phyloP scores from a whole-genome alignment of 2,888 invertebrate genomes.

The Coenonympha arcania region DNA sequence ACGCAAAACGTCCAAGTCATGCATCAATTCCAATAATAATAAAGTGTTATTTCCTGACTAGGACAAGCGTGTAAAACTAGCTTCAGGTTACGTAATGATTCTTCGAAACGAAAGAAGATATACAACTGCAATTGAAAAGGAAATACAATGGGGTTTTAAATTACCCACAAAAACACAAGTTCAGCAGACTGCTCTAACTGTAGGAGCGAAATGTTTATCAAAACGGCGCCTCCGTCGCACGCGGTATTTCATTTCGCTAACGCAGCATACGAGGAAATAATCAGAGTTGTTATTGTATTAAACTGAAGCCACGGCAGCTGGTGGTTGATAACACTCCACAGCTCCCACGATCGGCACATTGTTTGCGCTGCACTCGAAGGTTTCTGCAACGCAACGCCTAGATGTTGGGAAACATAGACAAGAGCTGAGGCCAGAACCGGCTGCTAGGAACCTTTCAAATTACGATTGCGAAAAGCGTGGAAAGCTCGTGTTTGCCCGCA shows the following conservation, averaged over 20 bases:
- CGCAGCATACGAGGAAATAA: constrained; percentile 55
- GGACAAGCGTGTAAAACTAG: too few species aligned
- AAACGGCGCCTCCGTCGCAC: constrained; percentile 38
- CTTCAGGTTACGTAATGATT: too few species aligned
- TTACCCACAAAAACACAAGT: neutral
- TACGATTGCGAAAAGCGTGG: constrained; percentile 65
- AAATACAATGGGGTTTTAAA: neutral
- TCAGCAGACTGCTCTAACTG: constrained; percentile 16
- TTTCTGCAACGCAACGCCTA: constrained; percentile 69
- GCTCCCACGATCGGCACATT: constrained; percentile 66
- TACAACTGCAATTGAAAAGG: too few species aligned
- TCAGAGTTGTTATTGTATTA: constrained; percentile 52
- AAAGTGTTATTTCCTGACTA: too few species aligned
- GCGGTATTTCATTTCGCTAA: constrained; percentile 52
- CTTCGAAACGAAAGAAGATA: too few species aligned
- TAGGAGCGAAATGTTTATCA: constrained; percentile 29
- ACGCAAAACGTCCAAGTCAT: too few species aligned
- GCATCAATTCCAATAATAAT: too few species aligned
- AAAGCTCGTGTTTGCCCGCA: constrained; percentile 43
- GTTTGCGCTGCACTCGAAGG: constrained; percentile 65
- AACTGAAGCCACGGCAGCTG: constrained; percentile 42
- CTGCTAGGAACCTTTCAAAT: constrained; percentile 63
- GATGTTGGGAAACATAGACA: constrained; percentile 60
- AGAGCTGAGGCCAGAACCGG: constrained; percentile 59
- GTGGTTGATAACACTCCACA: too few species aligned